phyloP scores from a whole-genome alignment of 2,888 invertebrate species.

The Ectemnius continuus region DNA sequence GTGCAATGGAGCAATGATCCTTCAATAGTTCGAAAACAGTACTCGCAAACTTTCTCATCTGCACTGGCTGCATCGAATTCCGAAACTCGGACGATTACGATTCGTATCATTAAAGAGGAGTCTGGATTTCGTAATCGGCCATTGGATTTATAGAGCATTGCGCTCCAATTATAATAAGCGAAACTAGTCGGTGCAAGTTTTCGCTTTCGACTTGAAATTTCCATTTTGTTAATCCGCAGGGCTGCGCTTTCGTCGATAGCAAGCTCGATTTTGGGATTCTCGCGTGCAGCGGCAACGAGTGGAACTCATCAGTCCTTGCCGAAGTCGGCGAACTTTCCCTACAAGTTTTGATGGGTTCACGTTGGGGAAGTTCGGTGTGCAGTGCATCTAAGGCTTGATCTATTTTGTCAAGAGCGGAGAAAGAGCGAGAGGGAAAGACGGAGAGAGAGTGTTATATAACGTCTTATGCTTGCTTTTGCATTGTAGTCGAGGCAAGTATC shows the following conservation, averaged over 20 bases:
- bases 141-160: too few species aligned
- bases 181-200: too few species aligned
- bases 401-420: conserved; percentile 20
- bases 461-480: conserved; percentile 24
- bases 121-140: too few species aligned
- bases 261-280: conserved; percentile 12
- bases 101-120: too few species aligned
- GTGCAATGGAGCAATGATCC: too few species aligned
- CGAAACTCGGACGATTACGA: too few species aligned
- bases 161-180: too few species aligned
- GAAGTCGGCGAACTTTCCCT: conserved; percentile 28
- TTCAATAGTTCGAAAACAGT: too few species aligned
- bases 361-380: conserved; percentile 16
- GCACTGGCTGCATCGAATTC: too few species aligned
- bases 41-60: too few species aligned
- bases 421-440: neutral
- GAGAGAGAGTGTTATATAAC: conserved; percentile 14
- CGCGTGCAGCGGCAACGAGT: neutral
- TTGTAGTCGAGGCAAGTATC: neutral
- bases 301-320: conserved; percentile 43
- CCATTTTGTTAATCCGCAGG: conserved; percentile 40
- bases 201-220: neutral
- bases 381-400: conserved; percentile 13
- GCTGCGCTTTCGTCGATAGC: conserved; percentile 24
- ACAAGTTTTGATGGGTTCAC: conserved; percentile 44